Percentiles rank a stretch among this genome's conserved stretches.
phyloP scores from a whole-genome alignment of 2,113 vertebrate species.

The Neolamprologus brichardi region DNA sequence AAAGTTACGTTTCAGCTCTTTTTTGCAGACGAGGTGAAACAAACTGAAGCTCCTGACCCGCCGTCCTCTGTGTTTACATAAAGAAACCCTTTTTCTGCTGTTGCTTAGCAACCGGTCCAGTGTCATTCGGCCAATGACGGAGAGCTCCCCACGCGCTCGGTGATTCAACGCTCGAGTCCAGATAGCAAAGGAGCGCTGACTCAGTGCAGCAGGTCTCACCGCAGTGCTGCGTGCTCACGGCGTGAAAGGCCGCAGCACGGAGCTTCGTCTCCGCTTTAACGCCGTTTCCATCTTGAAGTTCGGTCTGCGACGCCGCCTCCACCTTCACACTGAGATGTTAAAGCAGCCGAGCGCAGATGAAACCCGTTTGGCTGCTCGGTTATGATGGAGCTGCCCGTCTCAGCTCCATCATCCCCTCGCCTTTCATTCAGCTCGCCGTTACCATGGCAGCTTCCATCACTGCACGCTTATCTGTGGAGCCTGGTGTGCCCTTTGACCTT shows the following conservation, averaged over 20 bases:
- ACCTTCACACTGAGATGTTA: background rate
- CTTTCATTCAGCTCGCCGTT: background rate
- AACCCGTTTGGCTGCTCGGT: background rate
- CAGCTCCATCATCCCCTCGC: fast-evolving
- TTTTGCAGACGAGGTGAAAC: background rate
- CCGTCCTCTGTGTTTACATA: background rate
- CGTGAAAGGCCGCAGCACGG: background rate
- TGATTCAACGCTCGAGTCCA: constrained; percentile 18
- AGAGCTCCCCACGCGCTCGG: background rate
- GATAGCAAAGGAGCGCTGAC: background rate
- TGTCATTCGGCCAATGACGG: background rate
- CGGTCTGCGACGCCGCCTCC: fast-evolving
- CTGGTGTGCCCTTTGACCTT: background rate
- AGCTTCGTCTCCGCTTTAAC: background rate
- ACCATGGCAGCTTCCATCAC: background rate
- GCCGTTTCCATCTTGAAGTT: fast-evolving
- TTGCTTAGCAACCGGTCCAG: constrained; percentile 29
- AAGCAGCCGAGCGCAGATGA: no score
- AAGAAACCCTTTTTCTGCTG: background rate
- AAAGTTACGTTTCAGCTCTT: background rate
- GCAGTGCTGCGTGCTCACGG: fast-evolving
- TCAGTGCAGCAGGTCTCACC: background rate
- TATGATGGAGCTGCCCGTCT: background rate
- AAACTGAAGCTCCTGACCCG: background rate
- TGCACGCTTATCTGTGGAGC: background rate